phyloP scores from a whole-genome alignment of 2,113 vertebrate species.

The Mesembrinibis cayennensis region DNA sequence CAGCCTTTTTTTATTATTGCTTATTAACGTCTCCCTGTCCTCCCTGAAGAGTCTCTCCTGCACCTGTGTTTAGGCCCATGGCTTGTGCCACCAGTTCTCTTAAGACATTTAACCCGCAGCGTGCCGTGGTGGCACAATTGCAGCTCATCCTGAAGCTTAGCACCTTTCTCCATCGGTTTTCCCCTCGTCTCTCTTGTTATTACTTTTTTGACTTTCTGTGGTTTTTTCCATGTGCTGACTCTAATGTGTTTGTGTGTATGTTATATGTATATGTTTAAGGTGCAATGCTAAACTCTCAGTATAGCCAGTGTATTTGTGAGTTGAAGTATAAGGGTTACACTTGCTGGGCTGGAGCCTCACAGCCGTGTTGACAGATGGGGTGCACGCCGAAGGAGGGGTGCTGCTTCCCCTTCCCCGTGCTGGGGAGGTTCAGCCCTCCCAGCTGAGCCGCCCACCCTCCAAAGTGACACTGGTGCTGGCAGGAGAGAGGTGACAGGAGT shows the following conservation, averaged over 20 bases:
- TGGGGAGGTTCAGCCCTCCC: background rate
- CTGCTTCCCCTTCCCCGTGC: background rate
- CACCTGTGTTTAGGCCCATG: background rate
- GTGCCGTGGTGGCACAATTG: accelerated
- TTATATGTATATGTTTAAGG: background rate
- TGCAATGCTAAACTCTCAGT: background rate
- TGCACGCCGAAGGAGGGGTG: background rate
- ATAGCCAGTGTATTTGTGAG: background rate
- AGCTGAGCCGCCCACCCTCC: background rate
- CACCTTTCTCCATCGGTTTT: background rate
- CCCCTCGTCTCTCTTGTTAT: background rate
- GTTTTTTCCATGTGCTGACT: background rate
- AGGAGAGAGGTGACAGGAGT: background rate
- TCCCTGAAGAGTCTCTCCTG: background rate
- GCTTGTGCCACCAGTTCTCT: background rate
- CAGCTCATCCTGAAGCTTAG: background rate
- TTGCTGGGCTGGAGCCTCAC: background rate
- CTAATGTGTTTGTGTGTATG: background rate
- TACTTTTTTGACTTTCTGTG: background rate
- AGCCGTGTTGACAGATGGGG: accelerated
- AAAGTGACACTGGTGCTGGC: background rate
- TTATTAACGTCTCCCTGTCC: background rate
- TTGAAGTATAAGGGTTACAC: background rate
- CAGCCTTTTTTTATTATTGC: background rate
- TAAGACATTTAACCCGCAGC: background rate